phyloP scores from a whole-genome alignment of 2,113 vertebrate genomes.

The Arvicanthis niloticus region DNA sequence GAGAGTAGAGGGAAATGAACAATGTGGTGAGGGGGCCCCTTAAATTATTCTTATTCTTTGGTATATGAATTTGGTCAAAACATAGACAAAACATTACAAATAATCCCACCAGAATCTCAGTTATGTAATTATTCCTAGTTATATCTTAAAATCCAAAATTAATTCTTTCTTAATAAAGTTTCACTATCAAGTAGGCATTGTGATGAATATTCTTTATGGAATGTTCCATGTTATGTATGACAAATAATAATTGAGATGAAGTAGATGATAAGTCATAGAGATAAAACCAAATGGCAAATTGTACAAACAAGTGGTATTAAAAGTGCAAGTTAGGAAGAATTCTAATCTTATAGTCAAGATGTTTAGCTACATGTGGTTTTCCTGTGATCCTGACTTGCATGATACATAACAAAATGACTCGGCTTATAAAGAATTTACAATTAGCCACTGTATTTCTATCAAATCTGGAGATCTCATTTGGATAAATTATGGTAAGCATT shows the following conservation, averaged over 20 bases:
- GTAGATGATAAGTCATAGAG: background rate
- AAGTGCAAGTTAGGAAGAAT: background rate
- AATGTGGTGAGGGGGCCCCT: conserved; percentile 12
- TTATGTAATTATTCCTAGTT: conserved; percentile 76
- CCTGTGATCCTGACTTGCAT: background rate
- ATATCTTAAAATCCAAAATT: conserved; percentile 77
- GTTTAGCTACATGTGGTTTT: background rate
- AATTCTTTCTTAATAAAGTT: conserved; percentile 67
- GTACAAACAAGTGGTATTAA: conserved; percentile 26
- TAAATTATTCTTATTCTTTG: conserved; percentile 5
- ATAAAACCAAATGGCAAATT: conserved; percentile 50
- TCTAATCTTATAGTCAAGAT: background rate
- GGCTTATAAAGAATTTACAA: background rate
- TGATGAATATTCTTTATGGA: conserved; percentile 77
- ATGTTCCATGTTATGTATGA: conserved; percentile 71
- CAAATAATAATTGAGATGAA: background rate
- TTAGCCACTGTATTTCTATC: background rate
- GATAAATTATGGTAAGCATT: background rate
- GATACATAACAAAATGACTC: background rate
- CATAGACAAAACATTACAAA: conserved; percentile 75
- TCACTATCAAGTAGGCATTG: conserved; percentile 78
- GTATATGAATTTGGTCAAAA: conserved; percentile 76
- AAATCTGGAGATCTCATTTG: background rate
- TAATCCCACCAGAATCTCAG: conserved; percentile 60
- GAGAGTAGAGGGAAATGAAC: background rate